Base-by-base conservation (phyloP, 2,113 vertebrate species). In the Muntiacus muntjak region DNA sequence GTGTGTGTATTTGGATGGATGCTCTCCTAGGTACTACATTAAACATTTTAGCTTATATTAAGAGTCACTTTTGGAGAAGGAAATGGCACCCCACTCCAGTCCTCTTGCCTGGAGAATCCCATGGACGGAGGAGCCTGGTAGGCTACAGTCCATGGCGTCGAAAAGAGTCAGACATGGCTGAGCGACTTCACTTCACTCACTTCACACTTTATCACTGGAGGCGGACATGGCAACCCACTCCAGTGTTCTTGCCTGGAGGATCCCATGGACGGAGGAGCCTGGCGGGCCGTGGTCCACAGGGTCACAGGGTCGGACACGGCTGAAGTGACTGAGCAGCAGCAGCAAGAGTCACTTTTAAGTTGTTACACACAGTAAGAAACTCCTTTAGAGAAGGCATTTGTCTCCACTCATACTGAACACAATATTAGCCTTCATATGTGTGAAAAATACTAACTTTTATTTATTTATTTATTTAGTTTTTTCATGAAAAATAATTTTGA, bases 351-450 rank as follows among this genome's bases (percentile, higher is more conserved):
- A 57, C 60, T 76, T 95, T 76, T 55, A 86, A 15, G 54, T 9
- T 62, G 17, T 82, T 33, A 79, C 57, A 76, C 40, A 86, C 10
- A 85, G 40, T 83, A 30, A 91, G 52, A 91, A 19, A 14, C 3
- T 26, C n/a, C n/a, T 52, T 92, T 23, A 55, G 62, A 67, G 96
- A 92, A 52, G 52, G 79, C 30, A 91, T 74, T 55, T 89, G 16
- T 11, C 36, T 91, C 17, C 16, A 52, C 71, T 50, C n/a, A 26
- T 19, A 12, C 21, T 25, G 17, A 78, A 14, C 36, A 36, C 7
- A 57, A 1, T 82, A 74, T 86, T 94, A 94, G n/a, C 25, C 40
- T 84, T 92, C 25, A 47, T 6, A 3, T 28, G 26, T 50, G 26
- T 87, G 45, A 83, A 85, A 5, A 79, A 26, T n/a, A 60, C 47